Conservation (phyloP, 2,797 vertebrate genomes). For the Manis pentadactyla region DNA sequence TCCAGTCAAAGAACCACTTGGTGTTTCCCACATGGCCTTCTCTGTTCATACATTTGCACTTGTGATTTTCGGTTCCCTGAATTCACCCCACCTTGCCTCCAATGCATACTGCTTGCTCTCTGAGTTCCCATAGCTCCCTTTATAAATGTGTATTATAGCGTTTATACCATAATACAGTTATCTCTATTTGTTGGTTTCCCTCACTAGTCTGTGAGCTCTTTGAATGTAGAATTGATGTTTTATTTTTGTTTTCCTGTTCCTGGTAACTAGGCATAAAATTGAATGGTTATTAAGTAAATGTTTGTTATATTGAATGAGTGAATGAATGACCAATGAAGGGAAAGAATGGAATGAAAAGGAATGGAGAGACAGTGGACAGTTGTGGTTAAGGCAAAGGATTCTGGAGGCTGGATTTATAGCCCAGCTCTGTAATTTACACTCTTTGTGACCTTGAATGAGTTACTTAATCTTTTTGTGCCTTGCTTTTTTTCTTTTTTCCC, state of each 20-base stretch:
- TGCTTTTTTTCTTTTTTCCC: background rate
- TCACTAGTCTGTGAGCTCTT: background rate
- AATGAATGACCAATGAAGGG: background rate
- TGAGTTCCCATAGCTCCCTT: background rate
- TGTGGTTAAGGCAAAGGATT: background rate
- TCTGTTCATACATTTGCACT: background rate
- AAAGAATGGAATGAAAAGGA: background rate
- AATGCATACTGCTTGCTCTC: background rate
- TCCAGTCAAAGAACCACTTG: background rate
- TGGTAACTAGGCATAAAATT: conserved; percentile 6
- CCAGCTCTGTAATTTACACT: background rate
- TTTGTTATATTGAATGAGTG: conserved; percentile 26
- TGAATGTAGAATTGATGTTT: background rate
- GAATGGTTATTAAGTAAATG: conserved; percentile 26
- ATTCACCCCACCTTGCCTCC: background rate
- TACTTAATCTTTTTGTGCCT: background rate
- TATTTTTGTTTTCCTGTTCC: conserved; percentile 41
- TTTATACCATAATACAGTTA: background rate
- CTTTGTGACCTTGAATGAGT: background rate
- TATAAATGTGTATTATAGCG: background rate
- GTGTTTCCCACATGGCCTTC: background rate
- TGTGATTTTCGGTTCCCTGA: background rate
- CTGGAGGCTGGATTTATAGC: background rate
- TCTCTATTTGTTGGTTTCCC: background rate
- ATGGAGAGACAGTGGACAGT: background rate